Conservation (phyloP, 2,888 invertebrate genomes). For the Lapara coniferarum region DNA sequence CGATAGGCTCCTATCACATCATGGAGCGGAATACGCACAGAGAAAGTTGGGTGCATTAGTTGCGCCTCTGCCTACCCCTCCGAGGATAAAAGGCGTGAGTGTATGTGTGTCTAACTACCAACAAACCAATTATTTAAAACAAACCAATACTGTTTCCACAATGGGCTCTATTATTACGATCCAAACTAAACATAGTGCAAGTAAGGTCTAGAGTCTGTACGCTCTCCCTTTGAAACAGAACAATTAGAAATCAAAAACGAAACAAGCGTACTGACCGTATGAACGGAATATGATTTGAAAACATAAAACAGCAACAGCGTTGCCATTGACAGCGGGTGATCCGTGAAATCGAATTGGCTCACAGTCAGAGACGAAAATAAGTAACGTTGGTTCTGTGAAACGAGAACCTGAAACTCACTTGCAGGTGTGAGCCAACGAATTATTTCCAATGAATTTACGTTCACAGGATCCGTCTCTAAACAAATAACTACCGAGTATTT, state of each 20-base stretch:
- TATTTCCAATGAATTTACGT: slow-evolving; percentile 38
- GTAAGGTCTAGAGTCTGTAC: not conserved
- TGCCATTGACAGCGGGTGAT: slow-evolving; percentile 64
- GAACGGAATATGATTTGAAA: slow-evolving; percentile 52
- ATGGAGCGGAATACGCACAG: too few species aligned
- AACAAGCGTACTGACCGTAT: slow-evolving; percentile 34
- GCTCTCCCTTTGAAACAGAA: not conserved
- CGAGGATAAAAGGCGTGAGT: too few species aligned
- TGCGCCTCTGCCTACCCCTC: too few species aligned
- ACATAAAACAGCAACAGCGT: slow-evolving; percentile 42
- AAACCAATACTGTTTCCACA: slow-evolving; percentile 5
- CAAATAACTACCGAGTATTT: slow-evolving; percentile 9
- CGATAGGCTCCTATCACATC: too few species aligned
- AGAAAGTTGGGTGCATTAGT: too few species aligned
- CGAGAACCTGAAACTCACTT: slow-evolving; percentile 51
- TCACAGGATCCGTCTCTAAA: slow-evolving; percentile 33
- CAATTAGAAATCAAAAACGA: slow-evolving; percentile 1
- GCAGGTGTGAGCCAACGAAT: slow-evolving; percentile 56
- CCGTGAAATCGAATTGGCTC: slow-evolving; percentile 80
- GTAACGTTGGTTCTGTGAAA: slow-evolving; percentile 61
- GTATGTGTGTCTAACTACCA: too few species aligned
- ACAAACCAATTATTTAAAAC: not conserved
- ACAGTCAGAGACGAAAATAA: slow-evolving; percentile 78
- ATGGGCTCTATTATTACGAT: not conserved
- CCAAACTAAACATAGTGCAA: not conserved